Conservation (phyloP, 2,888 invertebrate species). For the Diplolepis rosae region DNA sequence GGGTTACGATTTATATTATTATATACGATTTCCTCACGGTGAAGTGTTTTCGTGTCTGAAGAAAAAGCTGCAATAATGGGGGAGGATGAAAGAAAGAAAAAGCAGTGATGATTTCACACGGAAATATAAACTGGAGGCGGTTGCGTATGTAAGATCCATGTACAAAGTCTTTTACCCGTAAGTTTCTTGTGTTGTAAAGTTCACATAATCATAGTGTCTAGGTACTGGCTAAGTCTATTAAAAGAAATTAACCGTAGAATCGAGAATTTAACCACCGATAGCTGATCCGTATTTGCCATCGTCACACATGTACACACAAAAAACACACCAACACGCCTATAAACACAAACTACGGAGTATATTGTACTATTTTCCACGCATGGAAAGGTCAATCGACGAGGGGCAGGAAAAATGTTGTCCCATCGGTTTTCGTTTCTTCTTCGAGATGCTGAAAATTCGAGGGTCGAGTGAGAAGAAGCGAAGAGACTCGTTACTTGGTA, state of each 20-base stretch:
- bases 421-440: constrained; percentile 4
- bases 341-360: constrained; percentile 24
- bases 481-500: constrained; percentile 9
- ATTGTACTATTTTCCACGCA: constrained; percentile 18
- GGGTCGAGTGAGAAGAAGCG: constrained; percentile 8
- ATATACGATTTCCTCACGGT: constrained; percentile 47
- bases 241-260: constrained; percentile 65
- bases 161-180: constrained; percentile 72
- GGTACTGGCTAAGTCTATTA: constrained; percentile 69
- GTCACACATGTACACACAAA: constrained; percentile 51
- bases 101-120: not conserved
- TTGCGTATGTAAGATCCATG: constrained; percentile 68
- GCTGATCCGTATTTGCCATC: constrained; percentile 70
- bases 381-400: constrained; percentile 5
- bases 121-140: constrained; percentile 39
- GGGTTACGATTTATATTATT: constrained; percentile 53
- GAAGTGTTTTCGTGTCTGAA: constrained; percentile 51
- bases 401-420: not conserved
- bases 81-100: constrained; percentile 19
- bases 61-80: not conserved
- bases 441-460: constrained; percentile 1
- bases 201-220: constrained; percentile 73
- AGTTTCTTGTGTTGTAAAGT: constrained; percentile 74
- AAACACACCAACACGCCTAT: constrained; percentile 34
- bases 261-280: constrained; percentile 70